Evolutionary conservation across 2,113 vertebrate species (phyloP).

Genomic region (Vulpes vulpes): DNA sequence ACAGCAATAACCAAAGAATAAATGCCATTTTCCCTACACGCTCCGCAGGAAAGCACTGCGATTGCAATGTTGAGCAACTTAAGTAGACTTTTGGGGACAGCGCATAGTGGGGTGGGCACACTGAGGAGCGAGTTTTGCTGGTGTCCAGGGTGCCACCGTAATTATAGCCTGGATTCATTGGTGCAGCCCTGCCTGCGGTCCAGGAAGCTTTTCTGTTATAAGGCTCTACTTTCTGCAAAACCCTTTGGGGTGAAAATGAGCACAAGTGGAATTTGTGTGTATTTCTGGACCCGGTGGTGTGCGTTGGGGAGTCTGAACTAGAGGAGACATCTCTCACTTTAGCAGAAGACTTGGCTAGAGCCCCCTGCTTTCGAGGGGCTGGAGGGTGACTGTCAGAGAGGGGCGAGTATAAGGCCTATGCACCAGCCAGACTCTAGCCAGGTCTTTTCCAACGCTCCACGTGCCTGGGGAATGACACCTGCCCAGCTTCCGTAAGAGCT

Average conservation of each 20-base stretch:
- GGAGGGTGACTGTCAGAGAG: background rate
- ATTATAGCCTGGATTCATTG: background rate
- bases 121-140: fast-evolving
- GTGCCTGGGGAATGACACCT: background rate
- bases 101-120: background rate
- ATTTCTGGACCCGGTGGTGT: background rate
- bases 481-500: background rate
- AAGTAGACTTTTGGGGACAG: fast-evolving
- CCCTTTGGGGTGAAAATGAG: background rate
- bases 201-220: background rate
- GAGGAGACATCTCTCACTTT: background rate
- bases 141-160: background rate
- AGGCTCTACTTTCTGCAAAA: background rate
- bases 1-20: background rate
- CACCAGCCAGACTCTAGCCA: background rate
- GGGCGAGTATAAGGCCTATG: background rate
- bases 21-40: background rate
- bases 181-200: background rate
- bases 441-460: background rate
- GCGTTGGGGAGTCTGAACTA: background rate
- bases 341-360: background rate
- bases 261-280: background rate
- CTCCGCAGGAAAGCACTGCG: fast-evolving
- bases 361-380: background rate
- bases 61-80: fast-evolving